Percentiles rank a stretch among this genome's conserved stretches.
phyloP scores from a whole-genome alignment of 2,888 invertebrate species.

The Orthonychiurus folsomi region DNA sequence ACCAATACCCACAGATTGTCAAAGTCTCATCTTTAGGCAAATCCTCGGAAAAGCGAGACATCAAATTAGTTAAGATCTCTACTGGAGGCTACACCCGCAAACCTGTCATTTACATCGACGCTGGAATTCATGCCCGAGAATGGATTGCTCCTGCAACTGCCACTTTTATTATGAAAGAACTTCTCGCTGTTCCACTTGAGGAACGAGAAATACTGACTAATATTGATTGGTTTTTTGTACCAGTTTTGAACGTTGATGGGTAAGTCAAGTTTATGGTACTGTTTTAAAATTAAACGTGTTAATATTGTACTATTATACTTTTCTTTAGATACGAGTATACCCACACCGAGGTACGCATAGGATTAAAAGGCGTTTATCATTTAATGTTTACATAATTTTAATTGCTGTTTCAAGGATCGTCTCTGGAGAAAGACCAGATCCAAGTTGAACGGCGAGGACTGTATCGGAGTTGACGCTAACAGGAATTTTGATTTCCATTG shows the following conservation, averaged over 20 bases:
- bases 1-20: constrained; percentile 38
- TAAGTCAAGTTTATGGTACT: no score
- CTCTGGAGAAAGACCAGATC: constrained; percentile 70
- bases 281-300: no score
- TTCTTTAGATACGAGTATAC: constrained; percentile 37
- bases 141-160: constrained; percentile 45
- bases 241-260: constrained; percentile 54
- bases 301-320: no score
- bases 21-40: constrained; percentile 41
- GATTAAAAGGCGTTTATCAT: background rate
- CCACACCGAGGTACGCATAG: constrained; percentile 30
- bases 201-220: constrained; percentile 48
- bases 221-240: constrained; percentile 61
- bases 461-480: constrained; percentile 71
- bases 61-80: constrained; percentile 43
- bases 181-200: constrained; percentile 47
- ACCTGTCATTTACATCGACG: constrained; percentile 49
- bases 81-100: constrained; percentile 43
- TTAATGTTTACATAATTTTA: background rate
- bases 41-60: constrained; percentile 41
- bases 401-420: constrained; percentile 52
- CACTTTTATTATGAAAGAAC: constrained; percentile 46
- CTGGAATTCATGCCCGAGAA: constrained; percentile 52
- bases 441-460: constrained; percentile 42
- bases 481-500: constrained; percentile 72